Base-by-base conservation (phyloP, 2,888 invertebrate genomes). In the Conus canariensis region DNA sequence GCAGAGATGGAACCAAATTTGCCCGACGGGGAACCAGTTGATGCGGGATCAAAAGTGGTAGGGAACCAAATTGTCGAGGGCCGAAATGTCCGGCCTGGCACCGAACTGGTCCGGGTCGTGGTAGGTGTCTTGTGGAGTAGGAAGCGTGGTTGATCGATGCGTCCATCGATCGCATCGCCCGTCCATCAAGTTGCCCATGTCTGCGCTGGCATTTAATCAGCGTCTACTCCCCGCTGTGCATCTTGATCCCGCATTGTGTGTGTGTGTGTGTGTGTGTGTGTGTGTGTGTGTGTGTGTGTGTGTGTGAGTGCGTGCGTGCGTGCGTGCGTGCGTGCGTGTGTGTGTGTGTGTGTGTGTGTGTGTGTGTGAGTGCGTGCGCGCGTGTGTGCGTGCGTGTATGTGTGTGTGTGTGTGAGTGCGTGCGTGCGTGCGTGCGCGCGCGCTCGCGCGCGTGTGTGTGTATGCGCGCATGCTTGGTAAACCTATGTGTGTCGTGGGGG, bases 241-340 rank as follows among this genome's bases (percentile, higher is more conserved):
- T 45, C 45, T 45, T 45, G 45, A 45, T 45, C 45, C 45, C 4
- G 45, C 45, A n/a, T 14, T 5, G 70, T 8, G 30, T 85, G 85
- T 85, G 85, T 85, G 85, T 85, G 85, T 25, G n/a, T 60, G 60
- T 85, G 60, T 85, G 85, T 85, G 85, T 85, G 85, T 85, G 60
- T 85, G 85, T 85, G 85, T 85, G 82, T 82, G 82, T 82, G 56
- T 82, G 82, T 82, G 82, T 82, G 82, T 67, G 67, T 86, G 86
- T 67, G 86, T 30, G 86, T 86, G 45, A 1, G 30, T 86, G 86
- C 45, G 58, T 86, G 25, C 67, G 30, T 30, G 16, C 9, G 67
- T 6, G 25, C 67, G 86, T 14, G 67, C 30, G 67, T 30, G 64
- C 67, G 67, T 45, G 86, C 2, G 14, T 67, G 67, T 19, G 86